Conservation (phyloP, 2,888 invertebrate genomes). For the Petrolisthes cinctipes region DNA sequence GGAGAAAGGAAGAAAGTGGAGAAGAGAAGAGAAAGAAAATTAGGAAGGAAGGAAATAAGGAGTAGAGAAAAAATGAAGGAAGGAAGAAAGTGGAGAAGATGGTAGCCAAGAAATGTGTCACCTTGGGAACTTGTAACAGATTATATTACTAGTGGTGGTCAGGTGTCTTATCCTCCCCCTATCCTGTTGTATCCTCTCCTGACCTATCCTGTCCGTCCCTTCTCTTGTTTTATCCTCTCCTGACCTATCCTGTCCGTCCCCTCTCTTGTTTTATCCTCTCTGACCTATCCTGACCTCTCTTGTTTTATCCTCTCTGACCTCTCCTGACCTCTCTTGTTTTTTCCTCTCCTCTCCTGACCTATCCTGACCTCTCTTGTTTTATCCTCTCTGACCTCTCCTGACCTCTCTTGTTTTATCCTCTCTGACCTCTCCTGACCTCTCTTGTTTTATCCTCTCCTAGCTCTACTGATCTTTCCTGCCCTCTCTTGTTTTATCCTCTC, state of each 20-base stretch:
- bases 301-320: background rate
- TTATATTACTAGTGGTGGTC: background rate
- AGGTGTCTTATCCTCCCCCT: background rate
- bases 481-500: background rate
- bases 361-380: background rate
- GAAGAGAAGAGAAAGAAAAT: background rate
- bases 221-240: background rate
- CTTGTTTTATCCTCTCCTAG: background rate
- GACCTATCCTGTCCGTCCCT: background rate
- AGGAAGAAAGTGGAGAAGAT: background rate
- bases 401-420: too few relatives aligned
- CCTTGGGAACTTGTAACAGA: background rate
- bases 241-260: background rate
- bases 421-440: background rate
- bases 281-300: background rate
- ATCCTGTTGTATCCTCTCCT: background rate
- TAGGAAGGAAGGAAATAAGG: background rate
- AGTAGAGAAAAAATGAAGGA: background rate
- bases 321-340: background rate
- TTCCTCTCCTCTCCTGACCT: background rate
- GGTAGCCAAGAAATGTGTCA: background rate
- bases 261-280: background rate
- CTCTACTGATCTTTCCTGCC: background rate
- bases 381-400: background rate
- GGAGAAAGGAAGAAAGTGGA: too few relatives aligned